Conservation (phyloP, 2,888 invertebrate genomes). For the Steinernema carpocapsae region DNA sequence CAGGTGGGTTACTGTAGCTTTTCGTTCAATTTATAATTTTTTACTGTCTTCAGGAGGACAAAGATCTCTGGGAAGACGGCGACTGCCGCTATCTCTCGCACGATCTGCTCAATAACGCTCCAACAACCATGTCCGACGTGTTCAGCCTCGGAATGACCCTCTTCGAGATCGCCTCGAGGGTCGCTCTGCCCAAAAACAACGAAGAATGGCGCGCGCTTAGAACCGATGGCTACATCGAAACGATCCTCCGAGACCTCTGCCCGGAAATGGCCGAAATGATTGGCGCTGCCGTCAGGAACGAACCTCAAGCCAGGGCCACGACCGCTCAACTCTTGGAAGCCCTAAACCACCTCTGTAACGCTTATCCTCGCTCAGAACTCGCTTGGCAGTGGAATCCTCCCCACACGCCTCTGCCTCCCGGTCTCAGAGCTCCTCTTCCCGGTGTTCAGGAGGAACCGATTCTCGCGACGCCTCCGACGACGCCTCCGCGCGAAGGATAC, state of each 20-base stretch:
- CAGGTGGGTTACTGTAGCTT: neutral
- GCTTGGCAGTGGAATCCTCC: conserved; percentile 1
- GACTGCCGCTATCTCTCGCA: conserved; percentile 39
- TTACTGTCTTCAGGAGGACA: conserved; percentile 25
- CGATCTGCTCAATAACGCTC: conserved; percentile 35
- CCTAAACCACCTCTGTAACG: neutral
- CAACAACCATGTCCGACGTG: conserved; percentile 35
- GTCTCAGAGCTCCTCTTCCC: neutral
- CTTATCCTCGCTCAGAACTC: neutral
- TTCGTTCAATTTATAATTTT: neutral
- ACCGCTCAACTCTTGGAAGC: neutral
- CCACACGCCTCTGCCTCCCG: neutral
- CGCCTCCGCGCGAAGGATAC: neutral
- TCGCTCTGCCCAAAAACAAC: conserved; percentile 1
- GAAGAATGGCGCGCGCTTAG: neutral
- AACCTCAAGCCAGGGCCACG: neutral
- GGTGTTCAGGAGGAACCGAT: neutral
- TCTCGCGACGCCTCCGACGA: conserved; percentile 1
- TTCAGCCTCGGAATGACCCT: conserved; percentile 39
- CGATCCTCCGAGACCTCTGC: neutral
- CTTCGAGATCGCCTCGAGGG: conserved; percentile 30
- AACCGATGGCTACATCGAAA: conserved; percentile 5
- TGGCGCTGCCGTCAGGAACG: conserved; percentile 14
- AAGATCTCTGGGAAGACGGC: conserved; percentile 35
- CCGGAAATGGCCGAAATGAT: conserved; percentile 22